Percentiles rank a stretch among this genome's conserved stretches.
These are phyloP conservation scores for Mythimna pallens DNA, from an alignment of 2,888 invertebrate species.

Conservation along the genomic window DNA sequence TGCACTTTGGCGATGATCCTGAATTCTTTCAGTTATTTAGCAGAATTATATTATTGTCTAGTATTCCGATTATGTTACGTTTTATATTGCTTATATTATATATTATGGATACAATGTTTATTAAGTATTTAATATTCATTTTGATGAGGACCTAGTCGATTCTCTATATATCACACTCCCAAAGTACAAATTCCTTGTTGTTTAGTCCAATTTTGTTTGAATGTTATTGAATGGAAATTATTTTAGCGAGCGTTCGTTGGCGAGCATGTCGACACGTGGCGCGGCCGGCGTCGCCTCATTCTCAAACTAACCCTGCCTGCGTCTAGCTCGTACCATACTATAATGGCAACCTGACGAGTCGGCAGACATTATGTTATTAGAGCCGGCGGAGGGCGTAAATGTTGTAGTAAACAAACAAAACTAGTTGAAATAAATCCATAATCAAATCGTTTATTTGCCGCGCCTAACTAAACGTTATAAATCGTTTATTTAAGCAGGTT, in stretches of 20 bases:
- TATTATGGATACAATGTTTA: conserved; percentile 90
- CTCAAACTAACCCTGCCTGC: conserved; percentile 65
- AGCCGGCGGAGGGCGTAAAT: conserved; percentile 60
- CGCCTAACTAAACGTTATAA: conserved; percentile 62
- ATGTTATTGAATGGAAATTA: conserved; percentile 90
- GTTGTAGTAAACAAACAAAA: conserved; percentile 67
- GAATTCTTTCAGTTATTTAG: conserved; percentile 90
- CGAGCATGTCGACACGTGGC: conserved; percentile 56
- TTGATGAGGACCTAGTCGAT: conserved; percentile 91
- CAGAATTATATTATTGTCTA: conserved; percentile 90
- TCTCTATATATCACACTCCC: conserved; percentile 91
- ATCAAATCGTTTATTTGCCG: conserved; percentile 72
- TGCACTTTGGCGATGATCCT: conserved; percentile 80
- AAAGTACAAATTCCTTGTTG: conserved; percentile 92
- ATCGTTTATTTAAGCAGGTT: conserved; percentile 65
- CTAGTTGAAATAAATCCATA: conserved; percentile 78
- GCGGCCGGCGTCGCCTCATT: conserved; percentile 64
- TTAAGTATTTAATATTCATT: conserved; percentile 90
- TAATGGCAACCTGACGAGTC: conserved; percentile 55
- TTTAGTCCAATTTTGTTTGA: conserved; percentile 91
- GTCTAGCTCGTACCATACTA: conserved; percentile 59
- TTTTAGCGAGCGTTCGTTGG: conserved; percentile 82
- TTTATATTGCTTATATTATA: conserved; percentile 91
- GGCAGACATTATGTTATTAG: conserved; percentile 46
- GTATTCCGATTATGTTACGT: conserved; percentile 90